Evolutionary conservation across 2,888 invertebrate species (phyloP), one percentile per base, ranked within the genome.

Genomic region (Panopea generosa): DNA sequence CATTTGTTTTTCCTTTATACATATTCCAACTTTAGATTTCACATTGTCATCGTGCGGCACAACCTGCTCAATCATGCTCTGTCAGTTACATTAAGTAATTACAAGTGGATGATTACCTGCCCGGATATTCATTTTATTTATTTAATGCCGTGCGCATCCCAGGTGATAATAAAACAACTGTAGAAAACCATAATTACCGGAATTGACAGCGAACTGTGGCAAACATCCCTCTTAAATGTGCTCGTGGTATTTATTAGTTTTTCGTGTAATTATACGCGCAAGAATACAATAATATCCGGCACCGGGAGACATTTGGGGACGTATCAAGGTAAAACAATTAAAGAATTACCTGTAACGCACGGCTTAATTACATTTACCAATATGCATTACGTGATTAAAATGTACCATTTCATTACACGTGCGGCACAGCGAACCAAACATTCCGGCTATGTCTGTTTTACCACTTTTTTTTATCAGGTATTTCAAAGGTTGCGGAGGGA

Each of bases 1-100:
- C n/a, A n/a, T n/a, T n/a, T n/a, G n/a, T n/a, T n/a, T n/a, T n/a
- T n/a, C n/a, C n/a, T n/a, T n/a, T n/a, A n/a, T n/a, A n/a, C n/a
- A n/a, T n/a, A n/a, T n/a, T n/a, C n/a, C n/a, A n/a, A n/a, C n/a
- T n/a, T n/a, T n/a, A 33, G 33, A 4, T 7, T 33, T 11, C 6
- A 7, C 33, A 33, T 33, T 33, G 33, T 33, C 33, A 33, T 33
- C 6, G 33, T 7, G 33, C 45, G 4, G n/a, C 45, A 9, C 20
- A n/a, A 16, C 3, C 45, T 20, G 16, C n/a, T 45, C 45, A 4
- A 45, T 45, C 45, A 45, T 45, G 20, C 16, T 4, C 3, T 20
- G 24, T 55, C 65, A 55, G 61, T 76, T 76, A 61, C 76, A 76
- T 66, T 70, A 76, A 61, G 66, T 76, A 61, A 76, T 76, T 71